phyloP scores from a whole-genome alignment of 2,888 invertebrate species.

The Sphaerophoria taeniata region DNA sequence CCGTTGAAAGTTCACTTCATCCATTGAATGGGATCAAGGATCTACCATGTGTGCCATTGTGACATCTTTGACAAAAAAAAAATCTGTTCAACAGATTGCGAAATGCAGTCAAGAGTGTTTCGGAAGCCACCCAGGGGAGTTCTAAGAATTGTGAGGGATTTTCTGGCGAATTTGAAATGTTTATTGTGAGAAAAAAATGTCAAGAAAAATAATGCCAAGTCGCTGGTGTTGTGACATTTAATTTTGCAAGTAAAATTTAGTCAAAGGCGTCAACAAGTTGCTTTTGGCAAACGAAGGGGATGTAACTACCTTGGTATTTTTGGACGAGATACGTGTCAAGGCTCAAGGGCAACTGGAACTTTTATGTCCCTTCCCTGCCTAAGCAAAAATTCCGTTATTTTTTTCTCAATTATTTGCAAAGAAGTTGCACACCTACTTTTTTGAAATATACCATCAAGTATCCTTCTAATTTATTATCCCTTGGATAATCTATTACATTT shows the following conservation, averaged over 20 bases:
- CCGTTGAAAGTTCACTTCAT: conserved; percentile 62
- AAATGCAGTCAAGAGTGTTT: conserved; percentile 36
- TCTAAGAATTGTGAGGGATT: conserved; percentile 51
- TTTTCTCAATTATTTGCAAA: too few relatives aligned
- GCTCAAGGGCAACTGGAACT: too few relatives aligned
- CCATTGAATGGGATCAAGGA: conserved; percentile 6
- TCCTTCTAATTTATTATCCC: too few relatives aligned
- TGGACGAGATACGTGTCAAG: neutral
- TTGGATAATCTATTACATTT: too few relatives aligned
- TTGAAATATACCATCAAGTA: too few relatives aligned
- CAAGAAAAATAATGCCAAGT: neutral
- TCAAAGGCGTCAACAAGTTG: conserved; percentile 22
- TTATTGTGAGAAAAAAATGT: conserved; percentile 44
- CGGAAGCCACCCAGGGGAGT: conserved; percentile 65
- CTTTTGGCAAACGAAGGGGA: neutral
- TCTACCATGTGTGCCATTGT: conserved; percentile 47
- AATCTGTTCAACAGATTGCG: conserved; percentile 71
- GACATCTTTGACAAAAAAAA: conserved; percentile 41
- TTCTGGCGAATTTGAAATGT: conserved; percentile 19
- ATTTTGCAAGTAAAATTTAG: conserved; percentile 12
- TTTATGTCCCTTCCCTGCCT: too few relatives aligned
- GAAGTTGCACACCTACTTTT: too few relatives aligned
- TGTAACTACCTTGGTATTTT: neutral
- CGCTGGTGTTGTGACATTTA: conserved; percentile 7
- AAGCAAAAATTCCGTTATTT: too few relatives aligned